Base-by-base conservation (phyloP, 2,888 invertebrate genomes). In the Thecophora atra region DNA sequence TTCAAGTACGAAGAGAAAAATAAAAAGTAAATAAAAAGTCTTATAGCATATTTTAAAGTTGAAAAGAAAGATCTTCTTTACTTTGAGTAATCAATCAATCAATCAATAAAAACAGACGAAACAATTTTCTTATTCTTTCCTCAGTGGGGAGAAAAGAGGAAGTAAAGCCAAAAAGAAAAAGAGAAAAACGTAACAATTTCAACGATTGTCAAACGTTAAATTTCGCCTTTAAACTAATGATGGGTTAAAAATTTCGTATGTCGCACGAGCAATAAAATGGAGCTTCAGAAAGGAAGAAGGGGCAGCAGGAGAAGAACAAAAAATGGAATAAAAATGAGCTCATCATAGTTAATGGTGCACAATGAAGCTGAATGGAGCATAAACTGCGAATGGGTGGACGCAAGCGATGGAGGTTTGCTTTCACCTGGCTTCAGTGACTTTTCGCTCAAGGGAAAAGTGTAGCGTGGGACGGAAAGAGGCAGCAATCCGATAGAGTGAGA, bases 281-380 rank as follows among this genome's bases (percentile, higher is more conserved):
- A 11, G 6, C 2, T 7, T 11, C 8, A 44, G 44, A 7, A 17
- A 5, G 47, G n/a, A 1, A 5, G 47, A 11, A 17, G n/a, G 3
- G 47, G 47, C 8, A 17, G 47, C 3, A 2, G 1, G 47, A 47
- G 47, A 42, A 64, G 44, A 0, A 44, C 21, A 21, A 64, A 64
- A 64, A 44, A 13, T 47, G 4, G 64, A 24, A 47, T 47, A 47
- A 64, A 44, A 64, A 64, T 42, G 64, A 64, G 21, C 64, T 64
- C 64, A 47, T 64, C 47, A 44, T n/a, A 47, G 64, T 21, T 64
- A 64, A 64, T 64, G 64, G 64, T 15, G 44, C 64, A 64, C 44
- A 64, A 21, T 64, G 13, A 21, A 64, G 64, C 47, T 37, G 24
- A 64, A 47, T 37, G 37, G 37, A 37, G 44, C 64, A 44, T 64